Evolutionary conservation across 2,797 vertebrate species (phyloP).

Genomic region (Simalia tracyae): DNA sequence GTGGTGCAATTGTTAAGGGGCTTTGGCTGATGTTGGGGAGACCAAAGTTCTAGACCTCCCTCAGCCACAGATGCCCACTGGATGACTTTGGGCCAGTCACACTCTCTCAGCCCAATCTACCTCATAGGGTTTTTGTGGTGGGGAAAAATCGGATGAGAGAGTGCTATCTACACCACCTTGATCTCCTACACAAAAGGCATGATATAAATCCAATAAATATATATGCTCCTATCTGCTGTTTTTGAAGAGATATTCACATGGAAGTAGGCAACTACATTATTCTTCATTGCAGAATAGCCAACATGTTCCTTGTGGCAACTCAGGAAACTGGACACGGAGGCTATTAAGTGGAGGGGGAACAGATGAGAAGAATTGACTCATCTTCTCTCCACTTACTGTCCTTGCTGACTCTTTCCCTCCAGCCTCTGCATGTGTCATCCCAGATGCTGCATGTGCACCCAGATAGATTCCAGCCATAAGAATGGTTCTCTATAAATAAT

Average conservation of each 20-base stretch:
- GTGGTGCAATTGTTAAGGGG: background rate
- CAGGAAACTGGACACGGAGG: background rate
- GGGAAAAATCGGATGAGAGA: background rate
- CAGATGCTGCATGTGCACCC: background rate
- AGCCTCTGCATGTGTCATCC: background rate
- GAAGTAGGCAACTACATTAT: background rate
- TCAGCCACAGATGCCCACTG: background rate
- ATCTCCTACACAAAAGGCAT: background rate
- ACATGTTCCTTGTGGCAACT: background rate
- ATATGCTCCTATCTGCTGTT: background rate
- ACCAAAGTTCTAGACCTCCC: background rate
- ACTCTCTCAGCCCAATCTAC: background rate
- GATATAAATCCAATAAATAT: background rate
- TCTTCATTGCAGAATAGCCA: background rate
- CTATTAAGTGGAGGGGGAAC: background rate
- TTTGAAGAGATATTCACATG: background rate
- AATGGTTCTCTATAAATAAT: background rate
- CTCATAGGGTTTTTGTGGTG: background rate
- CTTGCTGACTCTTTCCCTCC: background rate
- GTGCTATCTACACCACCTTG: background rate
- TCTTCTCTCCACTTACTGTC: background rate
- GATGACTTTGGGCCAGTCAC: background rate
- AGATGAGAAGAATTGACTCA: background rate
- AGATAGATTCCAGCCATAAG: no score
- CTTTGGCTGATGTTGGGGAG: background rate